Base-by-base conservation (phyloP, 2,888 invertebrate species). In the Dichetophora obliterata region DNA sequence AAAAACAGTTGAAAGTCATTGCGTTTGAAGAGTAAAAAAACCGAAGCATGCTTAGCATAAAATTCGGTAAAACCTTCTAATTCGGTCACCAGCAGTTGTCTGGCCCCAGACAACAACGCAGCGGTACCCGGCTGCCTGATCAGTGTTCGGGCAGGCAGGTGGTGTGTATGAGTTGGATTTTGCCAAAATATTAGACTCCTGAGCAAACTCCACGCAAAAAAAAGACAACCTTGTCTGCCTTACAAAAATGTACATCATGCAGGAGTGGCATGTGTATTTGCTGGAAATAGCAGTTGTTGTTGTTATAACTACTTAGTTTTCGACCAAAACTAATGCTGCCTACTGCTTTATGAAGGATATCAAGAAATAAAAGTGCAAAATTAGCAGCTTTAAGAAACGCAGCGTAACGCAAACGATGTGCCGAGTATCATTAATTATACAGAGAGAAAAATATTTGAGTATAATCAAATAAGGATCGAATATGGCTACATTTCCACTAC, bases 351-450 rank as follows among this genome's bases (percentile, higher is more conserved):
- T 19, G 54, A 54, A 54, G 54, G 14, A 19, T 54, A 54, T n/a
- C 19, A 54, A 54, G 24, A n/a, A 63, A 31, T 27, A 61, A 73
- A 65, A 65, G 63, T 65, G 65, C 65, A 50, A 73, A 73, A 65
- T 73, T 73, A 22, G 50, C 65, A 73, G 73, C 50, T 65, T 63
- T 22, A 19, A 59, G 1, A 65, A 27, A 61, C 43, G 34, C 14
- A 61, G 72, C 72, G 72, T 59, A 72, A 72, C 72, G 34, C 50
- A 48, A 72, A 61, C 43, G 50, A 61, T 31, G 24, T 69, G 54
- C 37, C 5, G 63, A 31, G 63, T 63, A 63, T 63, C 63, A 63
- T 63, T 63, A 27, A 16, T 31, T 43, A 16, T 50, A 52, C 68
- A 11, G 31, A 31, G 31, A 3, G 31, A 31, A 31, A 31, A 31